Conservation (phyloP, 2,113 vertebrate genomes). For the Physeter macrocephalus region DNA sequence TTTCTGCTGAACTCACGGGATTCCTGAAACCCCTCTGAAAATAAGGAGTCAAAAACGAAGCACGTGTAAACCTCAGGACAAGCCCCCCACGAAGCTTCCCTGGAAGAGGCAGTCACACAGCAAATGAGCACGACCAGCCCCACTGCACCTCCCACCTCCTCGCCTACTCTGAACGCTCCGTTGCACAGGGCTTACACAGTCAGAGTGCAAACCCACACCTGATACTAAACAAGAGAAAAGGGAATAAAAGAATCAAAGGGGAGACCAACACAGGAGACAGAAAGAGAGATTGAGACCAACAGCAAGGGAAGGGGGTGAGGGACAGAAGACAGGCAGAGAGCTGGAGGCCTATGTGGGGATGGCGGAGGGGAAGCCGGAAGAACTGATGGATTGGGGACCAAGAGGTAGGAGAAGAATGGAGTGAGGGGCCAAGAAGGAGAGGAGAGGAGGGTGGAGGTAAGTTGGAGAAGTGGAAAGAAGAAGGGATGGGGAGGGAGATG, state of each 20-base stretch:
- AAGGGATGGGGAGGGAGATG: neutral
- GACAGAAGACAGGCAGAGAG: neutral
- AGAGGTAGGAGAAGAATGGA: neutral
- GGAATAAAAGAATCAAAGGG: neutral
- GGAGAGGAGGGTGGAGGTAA: neutral
- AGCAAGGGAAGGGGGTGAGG: neutral
- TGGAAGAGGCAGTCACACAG: neutral
- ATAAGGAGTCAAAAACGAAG: neutral
- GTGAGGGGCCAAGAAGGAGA: too few relatives aligned
- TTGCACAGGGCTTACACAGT: too few relatives aligned
- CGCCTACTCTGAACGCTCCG: accelerated
- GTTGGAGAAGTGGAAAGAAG: neutral
- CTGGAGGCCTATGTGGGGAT: accelerated
- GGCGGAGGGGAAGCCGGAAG: neutral
- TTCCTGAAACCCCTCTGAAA: neutral
- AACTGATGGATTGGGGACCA: neutral
- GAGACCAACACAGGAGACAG: neutral
- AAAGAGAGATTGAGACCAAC: neutral
- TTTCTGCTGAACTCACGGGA: neutral
- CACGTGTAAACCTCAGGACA: neutral
- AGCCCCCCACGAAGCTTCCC: neutral
- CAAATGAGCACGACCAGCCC: neutral
- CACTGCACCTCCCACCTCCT: neutral
- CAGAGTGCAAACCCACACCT: neutral
- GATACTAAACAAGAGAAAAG: neutral